Base-by-base conservation (phyloP, 2,113 vertebrate species). In the Nyctibius bracteatus region DNA sequence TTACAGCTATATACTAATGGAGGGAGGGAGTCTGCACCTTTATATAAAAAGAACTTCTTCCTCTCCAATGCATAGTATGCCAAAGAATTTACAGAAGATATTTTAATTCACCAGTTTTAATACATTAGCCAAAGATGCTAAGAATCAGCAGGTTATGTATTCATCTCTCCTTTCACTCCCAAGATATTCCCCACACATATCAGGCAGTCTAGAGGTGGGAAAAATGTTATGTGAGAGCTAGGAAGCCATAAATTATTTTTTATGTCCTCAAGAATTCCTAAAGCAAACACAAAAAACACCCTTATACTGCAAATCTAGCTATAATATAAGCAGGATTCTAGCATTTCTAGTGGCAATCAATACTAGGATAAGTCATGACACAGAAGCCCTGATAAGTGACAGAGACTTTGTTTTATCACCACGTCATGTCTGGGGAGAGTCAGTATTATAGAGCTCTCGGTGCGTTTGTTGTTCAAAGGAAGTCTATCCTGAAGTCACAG, bases 21-120 rank as follows among this genome's bases (percentile, higher is more conserved):
- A 1, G 2, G 4, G 20, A 46, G 5, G 3, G 2, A 61, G 1
- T 27, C 20, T 35, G 28, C 12, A 39, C 1, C 20, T 35, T 33
- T 41, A 24, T 6, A 66, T 47, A 24, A 51, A 46, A 46, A 33
- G 2, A 75, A 59, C 13, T 51, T 55, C 43, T 23, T 83, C 35
- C 54, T 71, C 18, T 90, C 39, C 6, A 27, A 5, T 49, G 4
- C 27, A 15, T 2, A 33, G 2, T 43, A 37, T n/a, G 17, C 17
- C 23, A 67, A 55, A 89, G 30, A 23, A 71, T 81, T 94, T 87
- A 35, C 13, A 55, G 31, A 12, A 87, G 2, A 7, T 44, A 66
- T 14, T 12, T 37, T 66, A 81, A 73, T 44, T 79, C 10, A 59
- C 3, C 12, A 33, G 18, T 63, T 82, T 81, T 63, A 92, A 67